Base-by-base conservation (phyloP, 2,888 invertebrate species). In the Plemyria rubiginata region DNA sequence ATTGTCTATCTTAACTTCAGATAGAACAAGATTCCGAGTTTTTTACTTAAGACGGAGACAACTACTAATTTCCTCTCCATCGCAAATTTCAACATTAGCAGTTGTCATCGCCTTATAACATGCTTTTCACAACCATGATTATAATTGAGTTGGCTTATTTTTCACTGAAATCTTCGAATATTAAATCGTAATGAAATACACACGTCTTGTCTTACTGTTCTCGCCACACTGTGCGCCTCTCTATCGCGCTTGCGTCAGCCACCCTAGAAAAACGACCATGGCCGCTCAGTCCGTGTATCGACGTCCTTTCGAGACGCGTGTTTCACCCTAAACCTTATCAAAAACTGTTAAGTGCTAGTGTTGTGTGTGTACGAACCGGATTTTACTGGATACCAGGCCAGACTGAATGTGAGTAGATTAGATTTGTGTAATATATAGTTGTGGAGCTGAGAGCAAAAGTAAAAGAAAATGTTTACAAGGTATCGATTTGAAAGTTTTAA, bases 201-300 rank as follows among this genome's bases (percentile, higher is more conserved):
- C 7, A 66, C 46, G 6, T 4, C 4, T 60, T 66, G 11, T 7
- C 65, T 56, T 15, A 45, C 67, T 66, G 13, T 36, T 54, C 77
- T 49, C 4, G n/a, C 46, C 13, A 53, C 32, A 54, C 68, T 70
- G 38, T 48, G 65, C 2, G n/a, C n/a, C 5, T 38, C n/a, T n/a
- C 48, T 59, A 76, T 57, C 13, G 74, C 92, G 92, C 92, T 83
- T 86, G 91, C 91, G 89, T 73, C 71, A 58, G 71, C 72, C 71
- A 79, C 82, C 89, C 89, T 85, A 81, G 84, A 74, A 80, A 81
- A 82, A 84, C 85, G 85, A 86, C 85, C 90, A 92, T 92, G 92
- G 92, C 91, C 72, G 64, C 43, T 79, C 90, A 92, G 91, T 92
- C 60, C 79, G 84, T 82, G 88, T 90, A 91, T 91, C 73, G 91